phyloP scores from a whole-genome alignment of 1,140 invertebrate genomes.

The Muscidifurax raptorellus region DNA sequence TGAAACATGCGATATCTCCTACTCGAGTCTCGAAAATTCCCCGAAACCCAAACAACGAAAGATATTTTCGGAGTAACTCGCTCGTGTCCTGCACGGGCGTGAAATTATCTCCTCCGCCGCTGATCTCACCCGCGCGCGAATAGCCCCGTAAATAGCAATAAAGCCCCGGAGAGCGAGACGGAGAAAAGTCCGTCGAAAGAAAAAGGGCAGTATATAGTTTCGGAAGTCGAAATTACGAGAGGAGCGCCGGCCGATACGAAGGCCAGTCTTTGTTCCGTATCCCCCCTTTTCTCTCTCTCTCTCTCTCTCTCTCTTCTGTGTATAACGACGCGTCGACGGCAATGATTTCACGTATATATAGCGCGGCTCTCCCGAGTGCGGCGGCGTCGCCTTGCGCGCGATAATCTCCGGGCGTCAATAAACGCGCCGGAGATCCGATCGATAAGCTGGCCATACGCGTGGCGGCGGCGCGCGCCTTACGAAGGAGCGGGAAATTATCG shows the following conservation, averaged over 20 bases:
- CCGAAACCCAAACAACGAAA: neutral
- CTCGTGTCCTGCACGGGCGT: neutral
- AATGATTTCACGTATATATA: neutral
- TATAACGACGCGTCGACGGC: constrained; percentile 10
- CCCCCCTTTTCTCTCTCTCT: neutral
- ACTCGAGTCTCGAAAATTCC: neutral
- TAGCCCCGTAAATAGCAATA: constrained; percentile 8
- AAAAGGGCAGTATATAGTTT: neutral
- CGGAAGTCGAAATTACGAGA: neutral
- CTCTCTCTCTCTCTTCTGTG: neutral
- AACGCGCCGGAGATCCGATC: constrained; percentile 15
- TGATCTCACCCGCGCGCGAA: neutral
- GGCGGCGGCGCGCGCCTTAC: neutral
- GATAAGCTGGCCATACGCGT: neutral
- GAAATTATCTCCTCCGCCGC: neutral
- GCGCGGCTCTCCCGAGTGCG: too few species aligned
- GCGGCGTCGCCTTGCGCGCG: neutral
- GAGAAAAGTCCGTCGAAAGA: neutral
- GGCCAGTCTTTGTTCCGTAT: neutral
- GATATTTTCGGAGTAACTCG: neutral
- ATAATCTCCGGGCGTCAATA: constrained; percentile 15
- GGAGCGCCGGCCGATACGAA: neutral
- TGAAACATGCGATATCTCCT: too few species aligned
- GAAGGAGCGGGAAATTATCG: neutral
- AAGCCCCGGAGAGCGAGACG: neutral